A percentile compares a stretch with the other conserved stretches of the same genome.
Conservation (phyloP, 1,140 invertebrate species). For the Dendrolimus kikuchii region DNA sequence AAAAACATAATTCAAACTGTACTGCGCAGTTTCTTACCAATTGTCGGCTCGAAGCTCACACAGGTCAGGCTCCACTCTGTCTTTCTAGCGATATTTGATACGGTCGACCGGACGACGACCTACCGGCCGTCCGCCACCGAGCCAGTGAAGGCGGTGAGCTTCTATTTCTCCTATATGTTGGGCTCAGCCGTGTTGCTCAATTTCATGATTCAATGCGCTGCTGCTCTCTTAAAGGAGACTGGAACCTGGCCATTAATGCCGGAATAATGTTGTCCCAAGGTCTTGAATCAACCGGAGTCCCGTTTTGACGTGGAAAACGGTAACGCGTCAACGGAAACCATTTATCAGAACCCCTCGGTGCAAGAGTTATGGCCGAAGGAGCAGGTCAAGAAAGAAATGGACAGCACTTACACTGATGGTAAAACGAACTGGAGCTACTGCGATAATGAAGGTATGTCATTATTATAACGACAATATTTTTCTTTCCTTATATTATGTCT, state of each 20-base stretch:
- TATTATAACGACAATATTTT: slow-evolving; percentile 13
- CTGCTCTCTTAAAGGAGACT: neutral
- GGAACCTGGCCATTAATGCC: neutral
- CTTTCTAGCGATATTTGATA: no score
- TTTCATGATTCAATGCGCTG: no score
- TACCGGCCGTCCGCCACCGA: no score
- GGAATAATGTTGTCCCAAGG: slow-evolving; percentile 21
- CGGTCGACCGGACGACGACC: no score
- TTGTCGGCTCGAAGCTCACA: no score
- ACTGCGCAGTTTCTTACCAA: no score
- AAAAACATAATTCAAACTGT: no score
- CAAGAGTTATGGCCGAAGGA: slow-evolving; percentile 36
- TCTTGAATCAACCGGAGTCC: slow-evolving; percentile 39
- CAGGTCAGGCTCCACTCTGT: no score
- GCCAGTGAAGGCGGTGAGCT: no score
- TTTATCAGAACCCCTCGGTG: slow-evolving; percentile 39
- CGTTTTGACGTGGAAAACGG: slow-evolving; percentile 43
- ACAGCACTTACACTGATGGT: neutral
- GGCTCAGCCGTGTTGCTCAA: no score
- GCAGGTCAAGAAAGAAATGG: slow-evolving; percentile 16
- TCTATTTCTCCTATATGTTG: no score
- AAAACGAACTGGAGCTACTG: slow-evolving; percentile 8
- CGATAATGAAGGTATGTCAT: slow-evolving; percentile 4
- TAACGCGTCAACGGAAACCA: slow-evolving; percentile 45
- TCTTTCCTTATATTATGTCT: no score